Conservation (phyloP, 1,140 invertebrate genomes). For the Diorhabda carinulata region DNA sequence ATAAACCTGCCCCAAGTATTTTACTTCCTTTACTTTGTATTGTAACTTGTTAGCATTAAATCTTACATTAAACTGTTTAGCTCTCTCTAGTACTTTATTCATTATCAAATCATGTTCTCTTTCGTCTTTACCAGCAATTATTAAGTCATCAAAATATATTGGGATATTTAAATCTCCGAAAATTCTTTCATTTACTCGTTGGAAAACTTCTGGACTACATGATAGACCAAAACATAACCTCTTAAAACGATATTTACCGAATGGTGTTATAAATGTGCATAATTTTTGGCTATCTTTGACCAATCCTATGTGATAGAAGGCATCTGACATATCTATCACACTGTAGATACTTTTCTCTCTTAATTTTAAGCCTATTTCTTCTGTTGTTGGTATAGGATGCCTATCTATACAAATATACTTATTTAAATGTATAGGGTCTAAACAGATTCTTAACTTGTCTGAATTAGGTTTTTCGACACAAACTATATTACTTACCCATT, state of each 20-base stretch:
- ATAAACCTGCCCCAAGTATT: too few species aligned
- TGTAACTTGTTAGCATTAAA: too few species aligned
- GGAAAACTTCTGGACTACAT: not conserved
- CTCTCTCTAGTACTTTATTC: too few species aligned
- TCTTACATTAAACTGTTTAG: too few species aligned
- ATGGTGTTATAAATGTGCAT: slow-evolving; percentile 6
- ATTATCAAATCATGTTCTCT: not conserved
- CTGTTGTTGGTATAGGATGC: not conserved
- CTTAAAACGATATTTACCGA: not conserved
- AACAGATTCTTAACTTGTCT: too few species aligned
- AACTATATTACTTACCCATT: too few species aligned
- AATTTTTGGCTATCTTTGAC: not conserved
- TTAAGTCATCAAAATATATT: slow-evolving; percentile 5
- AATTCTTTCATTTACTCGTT: not conserved
- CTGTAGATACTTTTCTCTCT: not conserved
- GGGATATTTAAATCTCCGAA: not conserved
- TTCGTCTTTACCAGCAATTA: not conserved
- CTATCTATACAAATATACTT: not conserved
- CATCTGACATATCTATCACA: not conserved
- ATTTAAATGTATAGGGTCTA: too few species aligned
- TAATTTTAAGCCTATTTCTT: slow-evolving; percentile 6
- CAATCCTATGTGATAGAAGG: not conserved
- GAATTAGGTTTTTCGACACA: too few species aligned
- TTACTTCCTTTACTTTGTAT: too few species aligned
- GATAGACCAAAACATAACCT: not conserved